Conservation (phyloP, 2,113 vertebrate species). For the Crocuta crocuta region DNA sequence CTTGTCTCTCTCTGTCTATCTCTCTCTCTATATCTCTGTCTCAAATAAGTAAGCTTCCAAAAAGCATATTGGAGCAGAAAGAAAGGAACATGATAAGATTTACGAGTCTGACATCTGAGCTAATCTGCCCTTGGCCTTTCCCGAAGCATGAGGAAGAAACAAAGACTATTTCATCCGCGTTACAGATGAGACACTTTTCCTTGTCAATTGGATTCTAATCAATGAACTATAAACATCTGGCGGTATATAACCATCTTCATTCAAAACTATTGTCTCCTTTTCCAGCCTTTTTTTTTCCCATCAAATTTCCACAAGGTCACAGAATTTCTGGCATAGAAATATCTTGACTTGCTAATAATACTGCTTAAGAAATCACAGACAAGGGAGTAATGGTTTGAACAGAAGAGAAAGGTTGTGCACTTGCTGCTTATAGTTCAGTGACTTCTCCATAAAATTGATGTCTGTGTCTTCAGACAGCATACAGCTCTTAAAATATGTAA, state of each 20-base stretch:
- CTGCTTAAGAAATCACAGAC: slow-evolving; percentile 68
- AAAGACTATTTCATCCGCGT: slow-evolving; percentile 21
- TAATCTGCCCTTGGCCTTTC: background rate
- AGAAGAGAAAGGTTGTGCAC: slow-evolving; percentile 69
- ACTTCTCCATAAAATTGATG: slow-evolving; percentile 26
- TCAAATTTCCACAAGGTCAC: slow-evolving; percentile 70
- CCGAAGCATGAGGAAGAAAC: slow-evolving; percentile 4
- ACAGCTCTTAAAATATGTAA: background rate
- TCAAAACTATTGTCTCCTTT: slow-evolving; percentile 73
- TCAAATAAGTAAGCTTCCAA: no score
- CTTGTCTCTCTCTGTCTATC: no score
- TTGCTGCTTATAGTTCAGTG: slow-evolving; percentile 64
- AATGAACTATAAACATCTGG: slow-evolving; percentile 75
- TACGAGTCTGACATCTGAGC: background rate
- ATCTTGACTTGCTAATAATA: slow-evolving; percentile 66
- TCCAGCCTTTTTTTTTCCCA: background rate
- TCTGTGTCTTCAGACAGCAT: background rate
- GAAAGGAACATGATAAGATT: background rate
- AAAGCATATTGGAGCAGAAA: background rate
- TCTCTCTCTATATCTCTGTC: no score
- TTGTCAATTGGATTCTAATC: slow-evolving; percentile 70
- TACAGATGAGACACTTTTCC: slow-evolving; percentile 64
- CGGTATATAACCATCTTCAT: slow-evolving; percentile 40
- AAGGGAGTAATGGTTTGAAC: slow-evolving; percentile 66
- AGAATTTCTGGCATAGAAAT: slow-evolving; percentile 69